Evolutionary conservation across 1,140 invertebrate species (phyloP), one percentile per base, ranked within the genome.

Genomic region (Hestina assimilis): DNA sequence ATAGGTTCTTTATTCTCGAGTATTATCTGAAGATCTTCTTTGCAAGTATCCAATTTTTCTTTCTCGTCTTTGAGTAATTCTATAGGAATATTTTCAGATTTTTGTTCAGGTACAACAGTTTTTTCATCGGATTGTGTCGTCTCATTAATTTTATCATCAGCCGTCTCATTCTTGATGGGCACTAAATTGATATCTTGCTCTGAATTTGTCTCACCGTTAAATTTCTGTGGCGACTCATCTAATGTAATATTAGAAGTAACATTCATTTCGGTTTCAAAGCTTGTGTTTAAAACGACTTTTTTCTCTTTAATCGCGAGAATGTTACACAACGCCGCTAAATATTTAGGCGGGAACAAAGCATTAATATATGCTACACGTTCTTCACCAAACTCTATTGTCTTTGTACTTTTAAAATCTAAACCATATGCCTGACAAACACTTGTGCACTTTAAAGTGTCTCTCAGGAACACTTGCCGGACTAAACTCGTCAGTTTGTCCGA

Each of bases 321-420:
- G 75, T 95, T 94, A 76, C 95, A 96, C 31, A 96, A 83, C n/a
- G 94, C 94, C 7, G 93, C 91, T 43, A 95, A 79, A 71, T 94
- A 94, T 60, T 92, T 92, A 1, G 89, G 67, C 8, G 92, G 89
- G 67, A 95, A 91, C 58, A 94, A 75, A 58, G 90, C 90, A 4
- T 91, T 81, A 63, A 92, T 89, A 65, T 92, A 91, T 45, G 83
- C 89, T 47, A 89, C 70, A 42, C 76, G 72, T 66, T 89, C 71
- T 56, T 85, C 77, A 78, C 77, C 74, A 62, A 83, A 83, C 29
- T 83, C 79, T 57, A 81, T 79, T 59, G 76, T 84, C 62, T 83
- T 79, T 84, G 88, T 89, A 77, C 85, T 87, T 85, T 88, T 87
- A 75, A 92, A 90, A 71, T 92, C 88, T 31, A 93, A 84, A n/a